Evolutionary conservation across 2,888 invertebrate species (phyloP).

Genomic region (Caenorhabditis macrosperma): DNA sequence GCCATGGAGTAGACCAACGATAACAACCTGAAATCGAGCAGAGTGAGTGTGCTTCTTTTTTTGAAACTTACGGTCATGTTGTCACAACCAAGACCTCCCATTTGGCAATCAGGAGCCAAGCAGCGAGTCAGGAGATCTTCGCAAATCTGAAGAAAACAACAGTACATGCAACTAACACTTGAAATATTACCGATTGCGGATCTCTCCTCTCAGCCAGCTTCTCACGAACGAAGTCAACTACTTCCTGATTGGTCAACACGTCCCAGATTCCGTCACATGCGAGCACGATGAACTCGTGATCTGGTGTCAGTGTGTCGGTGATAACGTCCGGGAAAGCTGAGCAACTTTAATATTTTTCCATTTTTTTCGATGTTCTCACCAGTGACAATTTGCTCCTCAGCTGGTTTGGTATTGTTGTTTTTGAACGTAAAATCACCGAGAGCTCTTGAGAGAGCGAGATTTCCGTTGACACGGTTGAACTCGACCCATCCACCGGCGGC

Average conservation of each 20-base stretch:
- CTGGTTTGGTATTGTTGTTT: slow-evolving; percentile 88
- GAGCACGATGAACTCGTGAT: slow-evolving; percentile 95
- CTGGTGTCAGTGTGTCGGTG: slow-evolving; percentile 87
- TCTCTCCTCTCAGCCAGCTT: slow-evolving; percentile 89
- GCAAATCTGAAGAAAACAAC: slow-evolving; percentile 86
- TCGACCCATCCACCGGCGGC: slow-evolving; percentile 98
- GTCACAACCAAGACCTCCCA: slow-evolving; percentile 95
- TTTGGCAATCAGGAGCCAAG: slow-evolving; percentile 95
- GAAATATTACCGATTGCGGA: slow-evolving; percentile 86
- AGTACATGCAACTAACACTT: too few species aligned
- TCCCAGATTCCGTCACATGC: slow-evolving; percentile 99
- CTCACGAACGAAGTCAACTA: slow-evolving; percentile 90
- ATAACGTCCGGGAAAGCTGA: slow-evolving; percentile 94
- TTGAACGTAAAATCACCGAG: slow-evolving; percentile 98
- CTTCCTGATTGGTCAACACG: slow-evolving; percentile 91
- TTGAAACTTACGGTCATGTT: slow-evolving; percentile 90
- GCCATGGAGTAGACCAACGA: slow-evolving; percentile 73
- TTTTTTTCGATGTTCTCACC: slow-evolving; percentile 83
- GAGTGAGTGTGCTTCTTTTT: not conserved
- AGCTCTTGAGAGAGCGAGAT: slow-evolving; percentile 92
- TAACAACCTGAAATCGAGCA: slow-evolving; percentile 52
- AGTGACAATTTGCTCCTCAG: slow-evolving; percentile 97
- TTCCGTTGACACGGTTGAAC: slow-evolving; percentile 93
- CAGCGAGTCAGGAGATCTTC: slow-evolving; percentile 95
- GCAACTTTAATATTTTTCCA: slow-evolving; percentile 34